Base-by-base conservation (phyloP, 64 coral and sea anemone genomes). In the Stylophora pistillata region DNA sequence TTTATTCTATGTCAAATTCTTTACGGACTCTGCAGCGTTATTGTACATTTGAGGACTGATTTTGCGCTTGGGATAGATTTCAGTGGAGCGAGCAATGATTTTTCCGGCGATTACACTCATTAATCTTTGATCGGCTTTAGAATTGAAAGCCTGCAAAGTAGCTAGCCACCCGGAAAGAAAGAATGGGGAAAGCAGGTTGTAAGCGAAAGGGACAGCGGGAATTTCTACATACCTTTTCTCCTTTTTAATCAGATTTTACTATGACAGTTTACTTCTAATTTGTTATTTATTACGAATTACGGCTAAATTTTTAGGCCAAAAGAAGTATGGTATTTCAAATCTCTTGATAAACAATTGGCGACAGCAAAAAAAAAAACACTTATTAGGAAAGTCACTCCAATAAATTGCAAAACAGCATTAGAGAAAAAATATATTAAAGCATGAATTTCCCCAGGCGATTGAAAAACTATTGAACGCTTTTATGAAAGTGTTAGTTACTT, bases 31-130 rank as follows among this genome's bases (percentile, higher is more conserved):
- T 30, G 13, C n/a, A 10, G 25, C 62, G 21, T 74, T 74, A 16
- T 74, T 52, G 23, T 74, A 70, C n/a, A 34, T 58, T 33, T 58
- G 85, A 87, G 25, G 30, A n/a, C 70, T 87, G 85, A 87, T 73
- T 87, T 86, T 59, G 73, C 74, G 90, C 82, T 86, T 85, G 83
- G 73, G 53, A 31, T 74, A 92, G 75, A 77, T 86, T 86, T 92
- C 90, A 92, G 28, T 80, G 81, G 53, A 92, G 90, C 90, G 90
- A 69, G 32, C 61, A 64, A 92, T 53, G 71, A 80, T 75, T 90
- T 89, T 30, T 58, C 79, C 71, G 62, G 80, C 62, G 80, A 84
- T 84, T 84, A 84, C 47, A 33, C 33, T 84, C 80, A 84, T 84
- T 68, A 84, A 84, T 69, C 37, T 84, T 84, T 84, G 80, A 84